Evolutionary conservation across 2,113 vertebrate species (phyloP).

Genomic region (Calypte anna): DNA sequence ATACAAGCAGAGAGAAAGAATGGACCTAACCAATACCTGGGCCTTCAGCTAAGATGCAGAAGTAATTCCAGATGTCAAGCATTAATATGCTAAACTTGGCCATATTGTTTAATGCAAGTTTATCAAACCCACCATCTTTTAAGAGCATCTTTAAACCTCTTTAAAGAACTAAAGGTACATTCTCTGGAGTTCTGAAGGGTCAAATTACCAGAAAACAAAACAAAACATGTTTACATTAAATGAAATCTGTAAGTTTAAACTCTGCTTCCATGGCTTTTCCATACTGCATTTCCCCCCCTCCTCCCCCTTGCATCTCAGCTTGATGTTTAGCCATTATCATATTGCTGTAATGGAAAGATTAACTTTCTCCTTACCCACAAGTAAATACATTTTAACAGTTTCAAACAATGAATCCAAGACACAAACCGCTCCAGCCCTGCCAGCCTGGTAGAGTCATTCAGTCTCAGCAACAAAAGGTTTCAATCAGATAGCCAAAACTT

Average conservation of each 20-base stretch:
- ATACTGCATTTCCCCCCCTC: not conserved
- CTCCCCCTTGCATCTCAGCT: not conserved
- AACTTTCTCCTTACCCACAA: not conserved
- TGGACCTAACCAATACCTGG: not conserved
- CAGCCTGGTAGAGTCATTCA: not conserved
- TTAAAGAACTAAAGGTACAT: not conserved
- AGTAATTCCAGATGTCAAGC: not conserved
- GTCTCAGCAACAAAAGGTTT: conserved; percentile 50
- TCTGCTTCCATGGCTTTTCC: not conserved
- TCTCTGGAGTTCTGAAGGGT: not conserved
- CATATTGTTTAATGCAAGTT: not conserved
- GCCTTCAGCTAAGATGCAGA: not conserved
- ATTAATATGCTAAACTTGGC: not conserved
- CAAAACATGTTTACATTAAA: not conserved
- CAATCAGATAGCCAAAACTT: conserved; percentile 42
- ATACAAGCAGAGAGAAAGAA: not conserved
- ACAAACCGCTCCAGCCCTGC: not conserved
- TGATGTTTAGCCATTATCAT: not conserved
- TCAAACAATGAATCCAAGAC: not conserved
- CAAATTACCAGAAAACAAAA: not conserved
- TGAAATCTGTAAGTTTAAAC: not conserved
- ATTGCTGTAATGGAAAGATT: not conserved
- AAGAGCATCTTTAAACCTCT: not conserved
- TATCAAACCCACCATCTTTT: not conserved
- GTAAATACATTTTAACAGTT: not conserved